A percentile compares a stretch with the other conserved stretches of the same genome.
Evolutionary conservation across 2,888 invertebrate genomes (phyloP).

Genomic region (Lottia scabra): DNA sequence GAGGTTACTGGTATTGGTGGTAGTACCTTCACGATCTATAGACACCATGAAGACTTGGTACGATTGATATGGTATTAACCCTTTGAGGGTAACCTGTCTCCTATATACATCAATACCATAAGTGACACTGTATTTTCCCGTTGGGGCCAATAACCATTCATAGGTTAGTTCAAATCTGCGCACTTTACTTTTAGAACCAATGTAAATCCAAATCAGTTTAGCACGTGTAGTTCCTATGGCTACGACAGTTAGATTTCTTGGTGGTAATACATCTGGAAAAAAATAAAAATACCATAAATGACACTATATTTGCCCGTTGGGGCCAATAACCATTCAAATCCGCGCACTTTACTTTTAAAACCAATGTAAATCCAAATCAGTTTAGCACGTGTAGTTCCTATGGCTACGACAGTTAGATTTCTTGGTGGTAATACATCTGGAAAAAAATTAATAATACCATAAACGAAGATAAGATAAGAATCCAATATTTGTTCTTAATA

Average conservation of each 20-base stretch:
- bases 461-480: not conserved
- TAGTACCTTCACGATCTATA: constrained; percentile 35
- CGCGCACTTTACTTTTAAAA: not conserved
- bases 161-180: constrained; percentile 17
- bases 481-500: too few relatives aligned
- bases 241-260: constrained; percentile 8
- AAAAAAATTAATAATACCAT: constrained; percentile 4
- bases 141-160: constrained; percentile 12
- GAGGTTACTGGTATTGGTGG: constrained; percentile 44
- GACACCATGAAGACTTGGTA: constrained; percentile 53
- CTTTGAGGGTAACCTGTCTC: constrained; percentile 25
- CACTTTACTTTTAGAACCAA: not conserved
- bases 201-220: constrained; percentile 12
- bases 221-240: constrained; percentile 6
- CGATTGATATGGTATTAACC: constrained; percentile 26
- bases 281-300: constrained; percentile 14
- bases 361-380: constrained; percentile 12
- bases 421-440: constrained; percentile 12
- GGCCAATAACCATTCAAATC: constrained; percentile 13
- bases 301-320: constrained; percentile 15
- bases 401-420: constrained; percentile 8
- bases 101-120: constrained; percentile 28
- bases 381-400: constrained; percentile 1
- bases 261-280: constrained; percentile 15
- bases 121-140: constrained; percentile 14